Percentiles rank a stretch among this genome's conserved stretches.
Conservation (phyloP, 2,113 vertebrate genomes). For the Pao palembangensis region DNA sequence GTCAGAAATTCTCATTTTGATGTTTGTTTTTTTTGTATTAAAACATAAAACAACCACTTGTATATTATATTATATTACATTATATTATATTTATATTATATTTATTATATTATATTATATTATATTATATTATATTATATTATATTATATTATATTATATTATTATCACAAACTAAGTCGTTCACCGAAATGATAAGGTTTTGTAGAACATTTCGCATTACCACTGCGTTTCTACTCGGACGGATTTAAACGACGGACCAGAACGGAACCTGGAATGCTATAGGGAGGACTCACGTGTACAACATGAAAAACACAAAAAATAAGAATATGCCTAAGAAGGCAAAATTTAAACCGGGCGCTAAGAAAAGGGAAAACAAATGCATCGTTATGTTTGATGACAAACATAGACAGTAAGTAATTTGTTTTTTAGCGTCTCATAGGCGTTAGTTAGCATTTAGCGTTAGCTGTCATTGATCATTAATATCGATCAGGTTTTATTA, state of each 20-base stretch:
- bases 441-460: slow-evolving; percentile 3
- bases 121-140: too few relatives aligned
- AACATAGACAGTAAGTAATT: slow-evolving; percentile 70
- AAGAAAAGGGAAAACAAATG: slow-evolving; percentile 70
- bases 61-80: background rate
- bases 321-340: background rate
- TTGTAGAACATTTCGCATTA: too few relatives aligned
- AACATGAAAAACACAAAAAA: slow-evolving; percentile 56
- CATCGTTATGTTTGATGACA: slow-evolving; percentile 70
- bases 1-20: slow-evolving; percentile 49
- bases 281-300: slow-evolving; percentile 34
- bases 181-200: too few relatives aligned
- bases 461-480: background rate
- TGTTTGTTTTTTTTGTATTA: slow-evolving; percentile 66
- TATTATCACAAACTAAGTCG: too few relatives aligned
- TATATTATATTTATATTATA: too few relatives aligned
- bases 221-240: slow-evolving; percentile 37
- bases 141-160: too few relatives aligned
- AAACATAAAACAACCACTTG: slow-evolving; percentile 31
- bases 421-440: background rate
- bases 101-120: too few relatives aligned
- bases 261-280: slow-evolving; percentile 4
- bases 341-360: slow-evolving; percentile 55
- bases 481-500: background rate
- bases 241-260: background rate